These are phyloP conservation scores for Erpobdella octoculata DNA, from an alignment of 2,888 invertebrate species.

Conservation along the genomic window DNA sequence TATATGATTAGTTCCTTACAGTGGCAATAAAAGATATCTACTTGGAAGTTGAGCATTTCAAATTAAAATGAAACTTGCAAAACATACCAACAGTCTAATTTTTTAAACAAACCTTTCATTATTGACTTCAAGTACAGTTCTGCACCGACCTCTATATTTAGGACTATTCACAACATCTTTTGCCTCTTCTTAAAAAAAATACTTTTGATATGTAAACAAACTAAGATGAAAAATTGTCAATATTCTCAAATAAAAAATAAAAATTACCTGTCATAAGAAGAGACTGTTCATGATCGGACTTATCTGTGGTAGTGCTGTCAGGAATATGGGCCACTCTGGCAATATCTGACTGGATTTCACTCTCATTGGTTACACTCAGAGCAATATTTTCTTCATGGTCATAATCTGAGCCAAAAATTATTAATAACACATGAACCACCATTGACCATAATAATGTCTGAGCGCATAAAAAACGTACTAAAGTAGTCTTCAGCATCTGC, in stretches of 20 bases:
- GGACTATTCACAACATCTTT: not conserved
- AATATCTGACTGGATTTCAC: not conserved
- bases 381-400: conserved; percentile 6
- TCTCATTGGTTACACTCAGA: no score
- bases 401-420: not conserved
- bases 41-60: no score
- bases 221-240: not conserved
- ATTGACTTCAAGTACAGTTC: not conserved
- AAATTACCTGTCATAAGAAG: not conserved
- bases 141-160: conserved; percentile 2
- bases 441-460: not conserved
- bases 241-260: not conserved
- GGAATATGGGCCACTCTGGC: not conserved
- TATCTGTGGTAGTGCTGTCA: not conserved
- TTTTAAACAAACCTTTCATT: not conserved
- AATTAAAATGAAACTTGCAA: no score
- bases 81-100: not conserved
- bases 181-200: not conserved
- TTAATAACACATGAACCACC: not conserved
- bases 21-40: no score
- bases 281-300: not conserved
- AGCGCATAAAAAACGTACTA: not conserved
- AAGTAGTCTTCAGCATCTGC: conserved; percentile 9
- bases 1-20: no score
- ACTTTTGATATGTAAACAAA: not conserved